Percentiles rank a stretch among this genome's conserved stretches.
Conservation (phyloP, 2,888 invertebrate species). For the Heliconius ismenius region DNA sequence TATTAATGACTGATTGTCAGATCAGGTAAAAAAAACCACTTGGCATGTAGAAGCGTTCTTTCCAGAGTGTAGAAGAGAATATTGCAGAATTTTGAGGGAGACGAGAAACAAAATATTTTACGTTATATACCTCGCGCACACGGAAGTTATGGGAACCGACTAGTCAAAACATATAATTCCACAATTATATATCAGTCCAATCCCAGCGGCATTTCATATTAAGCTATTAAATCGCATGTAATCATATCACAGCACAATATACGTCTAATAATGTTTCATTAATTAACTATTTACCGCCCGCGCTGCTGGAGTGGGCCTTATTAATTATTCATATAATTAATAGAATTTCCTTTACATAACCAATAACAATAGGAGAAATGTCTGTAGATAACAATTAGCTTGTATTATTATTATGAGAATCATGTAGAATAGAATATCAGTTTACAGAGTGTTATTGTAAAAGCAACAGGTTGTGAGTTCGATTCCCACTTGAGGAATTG, state of each 20-base stretch:
- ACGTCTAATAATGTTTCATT: constrained; percentile 38
- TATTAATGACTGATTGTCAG: no score
- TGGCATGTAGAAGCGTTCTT: no score
- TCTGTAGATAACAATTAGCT: constrained; percentile 6
- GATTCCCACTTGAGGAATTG: background rate
- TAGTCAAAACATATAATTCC: background rate
- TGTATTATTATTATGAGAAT: background rate
- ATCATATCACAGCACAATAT: constrained; percentile 36
- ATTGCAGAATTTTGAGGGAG: no score
- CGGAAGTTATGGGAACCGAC: no score
- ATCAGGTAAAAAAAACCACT: no score
- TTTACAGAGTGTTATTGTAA: background rate
- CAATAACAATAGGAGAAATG: constrained; percentile 12
- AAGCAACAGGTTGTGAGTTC: background rate
- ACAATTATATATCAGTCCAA: background rate
- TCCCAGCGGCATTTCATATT: constrained; percentile 17
- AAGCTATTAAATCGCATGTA: constrained; percentile 36
- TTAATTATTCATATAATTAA: constrained; percentile 41
- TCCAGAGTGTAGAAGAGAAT: no score
- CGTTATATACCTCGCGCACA: no score
- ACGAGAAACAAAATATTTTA: no score
- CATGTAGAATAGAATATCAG: background rate
- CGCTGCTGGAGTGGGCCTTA: constrained; percentile 31
- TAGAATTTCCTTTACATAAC: constrained; percentile 26
- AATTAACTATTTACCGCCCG: constrained; percentile 35